Conservation (phyloP, 2,113 vertebrate genomes). For the Phrynocephalus versicolor region DNA sequence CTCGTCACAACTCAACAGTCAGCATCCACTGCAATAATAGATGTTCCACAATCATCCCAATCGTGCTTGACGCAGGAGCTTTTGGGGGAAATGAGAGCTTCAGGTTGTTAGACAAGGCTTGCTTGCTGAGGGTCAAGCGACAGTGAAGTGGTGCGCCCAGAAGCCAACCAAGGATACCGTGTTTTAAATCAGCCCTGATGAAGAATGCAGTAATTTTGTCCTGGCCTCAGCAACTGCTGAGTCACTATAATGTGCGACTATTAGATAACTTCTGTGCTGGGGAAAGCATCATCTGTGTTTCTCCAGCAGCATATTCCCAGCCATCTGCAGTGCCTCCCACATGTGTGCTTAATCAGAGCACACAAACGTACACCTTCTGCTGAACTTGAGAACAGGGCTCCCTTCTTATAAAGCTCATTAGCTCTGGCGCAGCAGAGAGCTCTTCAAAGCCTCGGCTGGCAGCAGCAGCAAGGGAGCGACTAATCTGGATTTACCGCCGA, state of each 20-base stretch:
- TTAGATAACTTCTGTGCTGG: constrained; percentile 47
- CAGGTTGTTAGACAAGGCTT: background rate
- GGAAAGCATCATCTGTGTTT: constrained; percentile 71
- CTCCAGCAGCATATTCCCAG: constrained; percentile 70
- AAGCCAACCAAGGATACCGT: background rate
- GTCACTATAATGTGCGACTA: constrained; percentile 25
- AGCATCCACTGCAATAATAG: background rate
- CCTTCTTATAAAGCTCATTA: constrained; percentile 51
- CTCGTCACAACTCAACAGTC: background rate
- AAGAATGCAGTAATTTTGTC: background rate
- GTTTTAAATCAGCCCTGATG: background rate
- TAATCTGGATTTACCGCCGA: constrained; percentile 47
- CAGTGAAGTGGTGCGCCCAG: no score
- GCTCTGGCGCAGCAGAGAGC: constrained; percentile 40
- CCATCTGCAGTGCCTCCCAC: constrained; percentile 75
- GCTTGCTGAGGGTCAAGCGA: background rate
- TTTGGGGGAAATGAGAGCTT: background rate
- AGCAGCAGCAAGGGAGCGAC: constrained; percentile 23
- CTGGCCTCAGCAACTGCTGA: background rate
- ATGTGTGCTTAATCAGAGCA: constrained; percentile 66
- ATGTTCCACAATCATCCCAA: background rate
- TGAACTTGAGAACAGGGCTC: constrained; percentile 53
- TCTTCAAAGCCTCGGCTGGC: constrained; percentile 58
- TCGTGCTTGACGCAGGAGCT: no score
- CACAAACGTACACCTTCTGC: constrained; percentile 70